Evolutionary conservation across 2,113 vertebrate genomes (phyloP).

Genomic region (Picathartes gymnocephalus): DNA sequence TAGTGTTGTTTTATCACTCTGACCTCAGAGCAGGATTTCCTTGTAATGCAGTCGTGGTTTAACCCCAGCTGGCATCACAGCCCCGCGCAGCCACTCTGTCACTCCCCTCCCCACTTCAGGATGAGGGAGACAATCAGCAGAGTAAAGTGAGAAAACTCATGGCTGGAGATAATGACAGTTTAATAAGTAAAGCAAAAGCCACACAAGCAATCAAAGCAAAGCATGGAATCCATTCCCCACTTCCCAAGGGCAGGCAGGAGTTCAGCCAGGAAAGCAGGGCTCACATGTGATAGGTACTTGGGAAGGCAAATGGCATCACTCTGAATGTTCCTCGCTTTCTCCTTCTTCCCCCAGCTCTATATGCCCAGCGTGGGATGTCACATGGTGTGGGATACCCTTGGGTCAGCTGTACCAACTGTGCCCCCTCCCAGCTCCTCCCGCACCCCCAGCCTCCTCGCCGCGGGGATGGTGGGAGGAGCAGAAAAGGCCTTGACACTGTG

Average conservation of each 20-base stretch:
- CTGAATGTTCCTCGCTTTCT: too few species aligned
- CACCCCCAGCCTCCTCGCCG: neutral
- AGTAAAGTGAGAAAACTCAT: neutral
- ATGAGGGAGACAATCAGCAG: neutral
- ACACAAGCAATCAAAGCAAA: neutral
- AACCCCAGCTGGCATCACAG: neutral
- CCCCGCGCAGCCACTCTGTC: neutral
- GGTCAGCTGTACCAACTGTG: neutral
- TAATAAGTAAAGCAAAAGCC: neutral
- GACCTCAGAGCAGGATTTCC: neutral
- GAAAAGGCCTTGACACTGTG: neutral
- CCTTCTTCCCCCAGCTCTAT: neutral
- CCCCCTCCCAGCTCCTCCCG: neutral
- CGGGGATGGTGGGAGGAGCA: neutral
- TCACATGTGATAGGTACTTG: fast-evolving
- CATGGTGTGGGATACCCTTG: neutral
- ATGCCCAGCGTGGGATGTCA: neutral
- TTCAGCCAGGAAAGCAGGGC: neutral
- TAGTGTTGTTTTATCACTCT: neutral
- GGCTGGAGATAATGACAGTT: neutral
- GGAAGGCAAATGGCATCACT: neutral
- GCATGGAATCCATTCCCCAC: neutral
- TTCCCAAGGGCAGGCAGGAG: neutral
- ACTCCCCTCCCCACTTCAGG: neutral
- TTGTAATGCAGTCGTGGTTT: neutral